These are phyloP conservation scores for Tolmerus cingulatus DNA, from an alignment of 2,888 invertebrate species.

Conservation along the genomic window DNA sequence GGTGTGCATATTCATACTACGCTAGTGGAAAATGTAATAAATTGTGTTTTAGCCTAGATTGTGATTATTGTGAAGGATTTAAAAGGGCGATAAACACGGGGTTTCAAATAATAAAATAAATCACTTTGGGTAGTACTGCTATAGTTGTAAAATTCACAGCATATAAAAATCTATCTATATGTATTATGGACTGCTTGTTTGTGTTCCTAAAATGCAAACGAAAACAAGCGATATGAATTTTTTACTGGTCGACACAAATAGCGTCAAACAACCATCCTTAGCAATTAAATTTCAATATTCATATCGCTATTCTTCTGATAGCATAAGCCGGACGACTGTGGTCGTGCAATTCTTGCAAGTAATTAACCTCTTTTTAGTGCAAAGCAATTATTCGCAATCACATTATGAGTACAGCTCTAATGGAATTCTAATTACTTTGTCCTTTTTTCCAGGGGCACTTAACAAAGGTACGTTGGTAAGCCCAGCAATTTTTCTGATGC, in stretches of 20 bases:
- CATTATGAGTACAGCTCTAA: not conserved
- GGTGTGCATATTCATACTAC: no score
- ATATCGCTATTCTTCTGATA: not conserved
- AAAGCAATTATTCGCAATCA: not conserved
- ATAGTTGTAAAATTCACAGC: not conserved
- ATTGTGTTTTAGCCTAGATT: not conserved
- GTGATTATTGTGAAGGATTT: not conserved
- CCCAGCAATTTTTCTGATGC: not conserved
- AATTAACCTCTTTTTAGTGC: not conserved
- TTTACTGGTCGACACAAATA: not conserved
- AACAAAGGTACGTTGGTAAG: not conserved
- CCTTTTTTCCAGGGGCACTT: not conserved
- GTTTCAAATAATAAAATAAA: not conserved
- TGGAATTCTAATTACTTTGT: conserved; percentile 22
- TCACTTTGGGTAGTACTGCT: not conserved
- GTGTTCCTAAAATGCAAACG: not conserved
- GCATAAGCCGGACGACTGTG: not conserved
- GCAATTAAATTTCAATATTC: not conserved
- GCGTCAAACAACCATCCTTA: not conserved
- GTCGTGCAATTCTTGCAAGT: not conserved
- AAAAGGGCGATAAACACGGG: not conserved
- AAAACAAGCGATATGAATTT: not conserved
- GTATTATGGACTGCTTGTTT: not conserved
- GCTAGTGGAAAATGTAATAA: no score
- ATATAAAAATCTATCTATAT: not conserved